A percentile compares a stretch with the other conserved stretches of the same genome.
These are phyloP conservation scores for Alauda arvensis DNA, from an alignment of 2,797 vertebrate genomes.

Conservation along the genomic window DNA sequence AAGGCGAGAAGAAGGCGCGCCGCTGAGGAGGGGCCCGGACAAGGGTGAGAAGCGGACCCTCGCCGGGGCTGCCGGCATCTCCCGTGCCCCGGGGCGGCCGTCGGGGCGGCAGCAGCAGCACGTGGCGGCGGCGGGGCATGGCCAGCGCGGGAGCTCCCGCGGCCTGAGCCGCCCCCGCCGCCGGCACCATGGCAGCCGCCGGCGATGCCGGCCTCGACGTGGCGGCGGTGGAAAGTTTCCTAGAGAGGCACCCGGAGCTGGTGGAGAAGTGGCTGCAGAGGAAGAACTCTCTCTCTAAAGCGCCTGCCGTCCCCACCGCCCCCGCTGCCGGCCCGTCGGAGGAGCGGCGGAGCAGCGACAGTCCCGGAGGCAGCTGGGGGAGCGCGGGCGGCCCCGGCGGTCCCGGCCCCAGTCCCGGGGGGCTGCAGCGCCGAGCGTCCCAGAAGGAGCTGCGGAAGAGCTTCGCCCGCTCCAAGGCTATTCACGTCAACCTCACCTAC, in stretches of 20 bases:
- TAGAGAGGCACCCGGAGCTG: slow-evolving; percentile 90
- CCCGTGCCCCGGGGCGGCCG: not conserved
- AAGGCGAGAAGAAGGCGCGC: not conserved
- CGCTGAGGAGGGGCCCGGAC: not conserved
- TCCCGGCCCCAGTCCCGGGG: slow-evolving; percentile 43
- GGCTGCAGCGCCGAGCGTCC: slow-evolving; percentile 85
- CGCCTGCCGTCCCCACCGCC: not conserved
- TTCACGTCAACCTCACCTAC: slow-evolving; percentile 94
- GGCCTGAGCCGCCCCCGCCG: not conserved
- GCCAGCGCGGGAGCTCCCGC: not conserved
- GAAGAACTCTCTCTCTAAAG: slow-evolving; percentile 68
- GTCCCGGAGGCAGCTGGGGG: slow-evolving; percentile 25
- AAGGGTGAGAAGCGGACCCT: not conserved
- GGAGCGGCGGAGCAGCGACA: not conserved
- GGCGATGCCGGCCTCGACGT: slow-evolving; percentile 79
- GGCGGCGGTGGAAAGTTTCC: slow-evolving; percentile 94
- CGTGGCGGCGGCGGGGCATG: not conserved
- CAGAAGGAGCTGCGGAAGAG: slow-evolving; percentile 94
- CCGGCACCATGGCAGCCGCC: slow-evolving; percentile 42
- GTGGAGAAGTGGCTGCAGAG: slow-evolving; percentile 93
- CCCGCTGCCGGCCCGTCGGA: slow-evolving; percentile 55
- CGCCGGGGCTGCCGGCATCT: not conserved
- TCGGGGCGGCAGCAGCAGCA: not conserved
- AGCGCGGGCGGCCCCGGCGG: slow-evolving; percentile 71
- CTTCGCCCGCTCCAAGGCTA: slow-evolving; percentile 94